Conservation (phyloP, 2,888 invertebrate genomes). For the Scrobipalpa costella region DNA sequence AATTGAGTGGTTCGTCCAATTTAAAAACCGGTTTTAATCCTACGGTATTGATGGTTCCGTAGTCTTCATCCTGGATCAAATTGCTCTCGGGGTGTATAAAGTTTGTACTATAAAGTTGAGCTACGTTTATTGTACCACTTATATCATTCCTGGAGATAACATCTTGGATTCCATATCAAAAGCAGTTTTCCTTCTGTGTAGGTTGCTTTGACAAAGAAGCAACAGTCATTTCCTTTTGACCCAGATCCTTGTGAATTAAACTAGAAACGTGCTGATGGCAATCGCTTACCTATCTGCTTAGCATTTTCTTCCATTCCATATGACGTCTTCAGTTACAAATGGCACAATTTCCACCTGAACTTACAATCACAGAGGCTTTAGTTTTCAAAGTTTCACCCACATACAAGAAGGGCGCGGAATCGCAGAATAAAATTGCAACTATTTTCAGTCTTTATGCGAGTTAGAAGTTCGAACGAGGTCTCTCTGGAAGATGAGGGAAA, state of each 20-base stretch:
- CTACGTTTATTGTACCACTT: constrained; percentile 8
- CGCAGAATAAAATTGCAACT: constrained; percentile 28
- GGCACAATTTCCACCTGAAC: constrained; percentile 1
- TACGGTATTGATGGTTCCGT: constrained; percentile 32
- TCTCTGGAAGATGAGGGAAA: constrained; percentile 20
- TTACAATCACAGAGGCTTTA: not conserved
- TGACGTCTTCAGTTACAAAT: not conserved
- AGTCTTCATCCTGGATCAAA: constrained; percentile 21
- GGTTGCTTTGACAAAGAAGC: constrained; percentile 1
- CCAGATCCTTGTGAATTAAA: not conserved
- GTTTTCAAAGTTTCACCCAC: constrained; percentile 14
- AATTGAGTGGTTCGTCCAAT: constrained; percentile 31
- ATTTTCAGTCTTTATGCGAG: constrained; percentile 26
- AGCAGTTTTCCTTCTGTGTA: not conserved
- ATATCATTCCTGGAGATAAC: not conserved
- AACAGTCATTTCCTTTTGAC: not conserved
- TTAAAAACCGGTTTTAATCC: constrained; percentile 25
- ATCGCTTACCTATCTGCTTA: not conserved
- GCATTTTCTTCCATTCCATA: not conserved
- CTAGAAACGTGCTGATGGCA: not conserved
- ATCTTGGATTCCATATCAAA: not conserved
- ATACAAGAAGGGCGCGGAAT: constrained; percentile 5
- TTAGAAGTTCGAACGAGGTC: constrained; percentile 23
- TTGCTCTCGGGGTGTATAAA: constrained; percentile 4
- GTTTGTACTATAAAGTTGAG: not conserved